phyloP scores from a whole-genome alignment of 2,797 vertebrate species.

The Cirrhinus molitorella region DNA sequence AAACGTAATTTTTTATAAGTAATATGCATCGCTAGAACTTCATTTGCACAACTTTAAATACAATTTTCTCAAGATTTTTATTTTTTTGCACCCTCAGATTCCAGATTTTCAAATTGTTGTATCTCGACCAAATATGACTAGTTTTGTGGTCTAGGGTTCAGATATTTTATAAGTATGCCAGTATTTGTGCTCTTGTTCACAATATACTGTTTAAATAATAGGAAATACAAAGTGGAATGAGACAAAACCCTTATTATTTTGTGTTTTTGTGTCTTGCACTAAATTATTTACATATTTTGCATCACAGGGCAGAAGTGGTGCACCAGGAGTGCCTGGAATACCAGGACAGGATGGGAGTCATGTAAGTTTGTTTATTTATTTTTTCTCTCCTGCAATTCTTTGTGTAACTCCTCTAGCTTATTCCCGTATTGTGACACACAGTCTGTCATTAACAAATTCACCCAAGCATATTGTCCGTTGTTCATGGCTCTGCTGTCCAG shows the following conservation, averaged over 20 bases:
- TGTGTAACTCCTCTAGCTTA: neutral
- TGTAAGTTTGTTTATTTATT: slow-evolving; percentile 77
- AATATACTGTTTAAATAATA: neutral
- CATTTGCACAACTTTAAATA: too few species aligned
- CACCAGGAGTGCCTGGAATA: slow-evolving; percentile 76
- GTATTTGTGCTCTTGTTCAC: neutral
- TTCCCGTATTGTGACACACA: neutral
- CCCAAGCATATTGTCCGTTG: neutral
- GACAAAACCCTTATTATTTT: neutral
- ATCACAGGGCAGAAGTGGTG: slow-evolving; percentile 80
- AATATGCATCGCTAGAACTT: too few species aligned
- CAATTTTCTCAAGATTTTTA: too few species aligned
- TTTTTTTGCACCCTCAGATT: too few species aligned
- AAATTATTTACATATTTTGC: slow-evolving; percentile 39
- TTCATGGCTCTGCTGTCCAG: neutral
- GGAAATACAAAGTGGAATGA: neutral
- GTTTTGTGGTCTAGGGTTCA: too few species aligned
- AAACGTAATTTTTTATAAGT: too few species aligned
- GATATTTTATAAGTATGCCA: neutral
- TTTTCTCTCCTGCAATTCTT: neutral
- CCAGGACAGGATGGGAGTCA: slow-evolving; percentile 81
- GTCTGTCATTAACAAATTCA: slow-evolving; percentile 23
- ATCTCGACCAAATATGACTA: too few species aligned
- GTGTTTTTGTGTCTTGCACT: slow-evolving; percentile 23
- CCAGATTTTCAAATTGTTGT: too few species aligned